Evolutionary conservation across 2,888 invertebrate species (phyloP).

Genomic region (Cataglyphis altisquamis): DNA sequence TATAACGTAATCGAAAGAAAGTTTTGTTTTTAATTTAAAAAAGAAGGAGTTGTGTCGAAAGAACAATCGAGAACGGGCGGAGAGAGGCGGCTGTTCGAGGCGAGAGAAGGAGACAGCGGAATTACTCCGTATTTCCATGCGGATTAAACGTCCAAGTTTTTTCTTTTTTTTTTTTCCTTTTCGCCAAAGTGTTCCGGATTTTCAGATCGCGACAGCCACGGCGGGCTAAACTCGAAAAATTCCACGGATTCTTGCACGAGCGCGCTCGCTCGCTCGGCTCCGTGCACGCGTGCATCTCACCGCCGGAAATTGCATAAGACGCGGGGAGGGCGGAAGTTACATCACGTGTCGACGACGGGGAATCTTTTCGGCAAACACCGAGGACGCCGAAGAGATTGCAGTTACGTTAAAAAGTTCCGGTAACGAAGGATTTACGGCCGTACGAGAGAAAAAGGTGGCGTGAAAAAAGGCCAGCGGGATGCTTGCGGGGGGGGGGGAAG

Average conservation of each 20-base stretch:
- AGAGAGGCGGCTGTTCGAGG: conserved; percentile 5
- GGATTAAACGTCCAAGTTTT: conserved; percentile 73
- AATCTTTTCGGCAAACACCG: conserved; percentile 65
- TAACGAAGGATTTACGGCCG: conserved; percentile 55
- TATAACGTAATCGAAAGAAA: conserved; percentile 51
- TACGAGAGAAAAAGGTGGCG: conserved; percentile 9
- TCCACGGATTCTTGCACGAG: conserved; percentile 78
- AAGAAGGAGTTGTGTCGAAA: conserved; percentile 21
- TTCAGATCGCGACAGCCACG: conserved; percentile 75
- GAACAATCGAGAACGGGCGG: conserved; percentile 33
- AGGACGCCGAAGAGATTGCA: conserved; percentile 62
- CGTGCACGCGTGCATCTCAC: conserved; percentile 6
- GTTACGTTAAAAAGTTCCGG: conserved; percentile 60
- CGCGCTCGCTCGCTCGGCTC: conserved; percentile 4
- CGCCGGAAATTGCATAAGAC: conserved; percentile 57
- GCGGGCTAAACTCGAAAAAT: conserved; percentile 77
- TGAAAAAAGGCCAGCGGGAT: conserved; percentile 22
- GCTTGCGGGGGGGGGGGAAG: background rate
- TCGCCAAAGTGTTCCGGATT: conserved; percentile 66
- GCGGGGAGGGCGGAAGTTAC: conserved; percentile 56
- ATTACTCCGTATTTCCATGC: conserved; percentile 67
- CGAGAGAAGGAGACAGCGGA: conserved; percentile 59
- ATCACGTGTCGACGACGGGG: conserved; percentile 60
- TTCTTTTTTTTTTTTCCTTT: background rate
- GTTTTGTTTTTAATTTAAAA: conserved; percentile 54